phyloP scores from a whole-genome alignment of 64 coral and sea anemone species.

The Pocillopora verrucosa region DNA sequence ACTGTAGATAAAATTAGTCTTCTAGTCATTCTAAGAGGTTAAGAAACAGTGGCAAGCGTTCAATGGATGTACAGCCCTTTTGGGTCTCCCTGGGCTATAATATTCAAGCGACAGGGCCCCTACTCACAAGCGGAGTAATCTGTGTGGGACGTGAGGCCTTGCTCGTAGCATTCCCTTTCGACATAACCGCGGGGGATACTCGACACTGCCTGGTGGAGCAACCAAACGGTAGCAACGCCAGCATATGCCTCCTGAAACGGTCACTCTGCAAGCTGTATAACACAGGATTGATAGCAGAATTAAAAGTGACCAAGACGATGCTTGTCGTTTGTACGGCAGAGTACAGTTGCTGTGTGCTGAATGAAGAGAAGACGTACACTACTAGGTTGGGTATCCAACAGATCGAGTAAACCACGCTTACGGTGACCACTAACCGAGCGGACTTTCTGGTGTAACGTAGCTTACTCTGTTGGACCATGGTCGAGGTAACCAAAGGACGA shows the following conservation, averaged over 20 bases:
- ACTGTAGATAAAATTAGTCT: too few species aligned
- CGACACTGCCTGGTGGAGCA: neutral
- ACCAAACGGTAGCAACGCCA: neutral
- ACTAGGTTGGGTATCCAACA: constrained; percentile 25
- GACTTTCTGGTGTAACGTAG: neutral
- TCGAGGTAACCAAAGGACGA: too few species aligned
- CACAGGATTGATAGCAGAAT: constrained; percentile 49
- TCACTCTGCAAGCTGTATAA: constrained; percentile 41
- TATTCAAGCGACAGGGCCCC: neutral
- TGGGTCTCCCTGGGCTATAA: neutral
- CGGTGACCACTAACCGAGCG: constrained; percentile 9
- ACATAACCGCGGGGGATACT: neutral
- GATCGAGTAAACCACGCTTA: constrained; percentile 29
- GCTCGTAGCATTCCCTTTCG: neutral
- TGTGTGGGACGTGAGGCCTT: neutral
- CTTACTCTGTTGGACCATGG: neutral
- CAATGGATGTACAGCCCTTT: too few species aligned
- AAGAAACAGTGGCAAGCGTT: too few species aligned
- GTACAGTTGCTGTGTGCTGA: constrained; percentile 12
- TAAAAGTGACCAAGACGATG: constrained; percentile 49
- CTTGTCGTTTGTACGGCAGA: constrained; percentile 24
- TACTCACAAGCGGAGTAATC: neutral
- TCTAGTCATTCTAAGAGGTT: too few species aligned
- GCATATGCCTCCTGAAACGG: constrained; percentile 18
- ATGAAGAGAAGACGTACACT: constrained; percentile 12